These are phyloP conservation scores for Drosophila parthenogenetica DNA, from an alignment of 2,888 invertebrate genomes.

Conservation along the genomic window DNA sequence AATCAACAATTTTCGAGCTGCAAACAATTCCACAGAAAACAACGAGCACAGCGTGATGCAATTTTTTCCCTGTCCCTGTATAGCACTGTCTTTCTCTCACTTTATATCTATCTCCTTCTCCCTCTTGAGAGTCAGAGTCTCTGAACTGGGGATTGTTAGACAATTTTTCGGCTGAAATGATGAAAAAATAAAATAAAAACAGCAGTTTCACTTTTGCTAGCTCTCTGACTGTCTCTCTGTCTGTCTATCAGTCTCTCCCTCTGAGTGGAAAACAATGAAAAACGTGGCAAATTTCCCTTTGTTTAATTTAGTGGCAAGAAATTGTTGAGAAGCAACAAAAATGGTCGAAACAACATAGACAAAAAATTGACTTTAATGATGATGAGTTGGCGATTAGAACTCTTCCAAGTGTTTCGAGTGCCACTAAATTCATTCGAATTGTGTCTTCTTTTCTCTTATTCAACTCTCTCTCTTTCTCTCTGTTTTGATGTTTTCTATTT, in stretches of 20 bases:
- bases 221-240: constrained; percentile 12
- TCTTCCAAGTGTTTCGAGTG: constrained; percentile 54
- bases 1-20: constrained; percentile 81
- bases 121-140: constrained; percentile 3
- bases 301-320: constrained; percentile 74
- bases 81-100: background rate
- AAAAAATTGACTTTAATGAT: constrained; percentile 83
- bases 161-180: constrained; percentile 57
- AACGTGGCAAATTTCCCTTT: constrained; percentile 82
- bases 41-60: constrained; percentile 81
- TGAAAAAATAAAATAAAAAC: constrained; percentile 40
- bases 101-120: constrained; percentile 10
- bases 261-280: constrained; percentile 73
- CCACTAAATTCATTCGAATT: constrained; percentile 73
- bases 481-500: constrained; percentile 37
- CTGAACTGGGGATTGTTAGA: constrained; percentile 31
- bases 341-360: constrained; percentile 36
- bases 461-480: constrained; percentile 6
- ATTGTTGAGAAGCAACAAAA: constrained; percentile 59
- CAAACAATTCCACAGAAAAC: constrained; percentile 77
- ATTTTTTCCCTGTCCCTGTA: constrained; percentile 46
- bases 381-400: constrained; percentile 83
- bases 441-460: constrained; percentile 4
- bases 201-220: constrained; percentile 73
- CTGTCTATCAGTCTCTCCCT: background rate